A percentile compares a stretch with the other conserved stretches of the same genome.
These are phyloP conservation scores for Apis laboriosa DNA, from an alignment of 1,140 invertebrate species.

Conservation along the genomic window DNA sequence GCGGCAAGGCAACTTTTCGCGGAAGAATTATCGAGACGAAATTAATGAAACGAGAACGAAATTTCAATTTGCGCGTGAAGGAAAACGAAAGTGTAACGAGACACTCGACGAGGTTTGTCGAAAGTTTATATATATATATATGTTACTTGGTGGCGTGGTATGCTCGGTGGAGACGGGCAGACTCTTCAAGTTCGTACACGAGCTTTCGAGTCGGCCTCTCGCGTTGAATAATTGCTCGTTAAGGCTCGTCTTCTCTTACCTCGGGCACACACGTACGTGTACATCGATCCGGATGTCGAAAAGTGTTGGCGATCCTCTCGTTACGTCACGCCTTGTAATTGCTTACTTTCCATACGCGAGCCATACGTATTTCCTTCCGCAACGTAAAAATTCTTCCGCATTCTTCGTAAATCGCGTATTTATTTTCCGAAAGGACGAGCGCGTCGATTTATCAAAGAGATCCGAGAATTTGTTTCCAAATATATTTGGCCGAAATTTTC, in stretches of 20 bases:
- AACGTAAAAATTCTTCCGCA: too few species aligned
- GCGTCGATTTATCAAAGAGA: not conserved
- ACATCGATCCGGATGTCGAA: not conserved
- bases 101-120: constrained; percentile 18
- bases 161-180: constrained; percentile 2
- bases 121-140: not conserved
- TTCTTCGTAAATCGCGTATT: not conserved
- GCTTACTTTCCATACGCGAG: constrained; percentile 6
- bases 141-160: constrained; percentile 1
- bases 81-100: constrained; percentile 29
- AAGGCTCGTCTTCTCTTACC: constrained; percentile 43
- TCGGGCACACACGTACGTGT: not conserved
- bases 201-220: constrained; percentile 41
- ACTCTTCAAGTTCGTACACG: constrained; percentile 27
- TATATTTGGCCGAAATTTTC: not conserved
- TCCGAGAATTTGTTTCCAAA: not conserved
- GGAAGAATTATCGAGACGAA: not conserved
- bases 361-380: too few species aligned
- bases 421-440: not conserved
- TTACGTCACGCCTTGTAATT: constrained; percentile 27
- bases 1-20: not conserved
- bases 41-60: not conserved
- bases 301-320: constrained; percentile 7
- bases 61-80: constrained; percentile 16
- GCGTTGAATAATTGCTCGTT: constrained; percentile 66